A percentile compares a stretch with the other conserved stretches of the same genome.
These are phyloP conservation scores for Coendou prehensilis DNA, from an alignment of 2,797 vertebrate species.

Conservation along the genomic window DNA sequence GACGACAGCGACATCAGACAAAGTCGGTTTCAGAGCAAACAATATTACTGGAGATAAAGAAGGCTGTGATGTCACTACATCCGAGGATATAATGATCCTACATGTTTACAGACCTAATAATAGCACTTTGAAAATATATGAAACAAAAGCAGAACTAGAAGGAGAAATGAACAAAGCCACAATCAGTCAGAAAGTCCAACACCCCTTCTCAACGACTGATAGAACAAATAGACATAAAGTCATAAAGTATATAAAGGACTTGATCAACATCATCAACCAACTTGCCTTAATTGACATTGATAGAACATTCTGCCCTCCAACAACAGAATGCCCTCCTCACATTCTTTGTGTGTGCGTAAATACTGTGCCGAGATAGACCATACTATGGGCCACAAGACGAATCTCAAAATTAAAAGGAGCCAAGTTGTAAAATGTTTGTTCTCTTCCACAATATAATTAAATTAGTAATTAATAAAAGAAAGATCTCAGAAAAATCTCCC, in stretches of 20 bases:
- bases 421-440: neutral
- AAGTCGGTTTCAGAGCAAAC: neutral
- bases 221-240: neutral
- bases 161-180: slow-evolving; percentile 6
- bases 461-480: slow-evolving; percentile 27
- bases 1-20: neutral
- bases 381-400: neutral
- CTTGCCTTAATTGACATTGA: neutral
- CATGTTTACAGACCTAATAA: neutral
- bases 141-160: neutral
- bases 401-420: neutral
- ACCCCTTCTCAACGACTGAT: neutral
- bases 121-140: neutral
- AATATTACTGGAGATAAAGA: neutral
- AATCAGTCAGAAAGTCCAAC: neutral
- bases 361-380: neutral
- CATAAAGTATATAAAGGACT: neutral
- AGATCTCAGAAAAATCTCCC: slow-evolving; percentile 61
- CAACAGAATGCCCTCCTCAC: neutral
- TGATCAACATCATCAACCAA: neutral
- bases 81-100: neutral
- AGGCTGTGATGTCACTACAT: neutral
- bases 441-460: slow-evolving; percentile 25
- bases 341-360: neutral
- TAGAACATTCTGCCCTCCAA: neutral